phyloP scores from a whole-genome alignment of 1,140 invertebrate species.

The Zaprionus africanus region DNA sequence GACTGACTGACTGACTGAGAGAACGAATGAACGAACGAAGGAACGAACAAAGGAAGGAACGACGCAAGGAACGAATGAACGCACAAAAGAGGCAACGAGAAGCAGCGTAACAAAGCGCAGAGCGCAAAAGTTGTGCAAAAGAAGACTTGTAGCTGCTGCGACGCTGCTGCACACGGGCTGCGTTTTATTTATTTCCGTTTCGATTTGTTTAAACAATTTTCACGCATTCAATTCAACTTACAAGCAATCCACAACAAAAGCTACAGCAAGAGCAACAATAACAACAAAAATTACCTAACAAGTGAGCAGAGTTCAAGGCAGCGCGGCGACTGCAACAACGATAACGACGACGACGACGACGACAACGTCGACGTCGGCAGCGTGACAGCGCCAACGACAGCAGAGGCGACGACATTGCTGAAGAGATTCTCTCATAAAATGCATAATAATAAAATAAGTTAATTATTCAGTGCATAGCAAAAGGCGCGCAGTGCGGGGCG shows the following conservation, averaged over 20 bases:
- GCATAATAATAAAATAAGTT: conserved; percentile 1
- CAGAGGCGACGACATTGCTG: conserved; percentile 11
- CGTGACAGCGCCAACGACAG: not conserved
- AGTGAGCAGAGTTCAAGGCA: conserved; percentile 22
- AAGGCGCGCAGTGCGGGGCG: conserved; percentile 28
- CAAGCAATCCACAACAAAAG: conserved; percentile 1
- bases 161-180: conserved; percentile 50
- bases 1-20: conserved; percentile 39
- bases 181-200: conserved; percentile 53
- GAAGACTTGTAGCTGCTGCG: conserved; percentile 77
- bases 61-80: not conserved
- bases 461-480: conserved; percentile 31
- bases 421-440: conserved; percentile 11
- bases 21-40: conserved; percentile 15
- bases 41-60: not conserved
- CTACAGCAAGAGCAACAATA: conserved; percentile 1
- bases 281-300: conserved; percentile 20
- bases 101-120: conserved; percentile 69
- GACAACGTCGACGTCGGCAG: conserved; percentile 1
- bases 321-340: not conserved
- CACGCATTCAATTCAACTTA: not conserved
- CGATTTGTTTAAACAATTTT: conserved; percentile 51
- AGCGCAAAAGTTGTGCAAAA: conserved; percentile 76
- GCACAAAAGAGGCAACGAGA: conserved; percentile 11
- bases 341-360: not conserved